A percentile compares a stretch with the other conserved stretches of the same genome.
Evolutionary conservation across 2,888 invertebrate species (phyloP).

Genomic region (Eurois occulta): DNA sequence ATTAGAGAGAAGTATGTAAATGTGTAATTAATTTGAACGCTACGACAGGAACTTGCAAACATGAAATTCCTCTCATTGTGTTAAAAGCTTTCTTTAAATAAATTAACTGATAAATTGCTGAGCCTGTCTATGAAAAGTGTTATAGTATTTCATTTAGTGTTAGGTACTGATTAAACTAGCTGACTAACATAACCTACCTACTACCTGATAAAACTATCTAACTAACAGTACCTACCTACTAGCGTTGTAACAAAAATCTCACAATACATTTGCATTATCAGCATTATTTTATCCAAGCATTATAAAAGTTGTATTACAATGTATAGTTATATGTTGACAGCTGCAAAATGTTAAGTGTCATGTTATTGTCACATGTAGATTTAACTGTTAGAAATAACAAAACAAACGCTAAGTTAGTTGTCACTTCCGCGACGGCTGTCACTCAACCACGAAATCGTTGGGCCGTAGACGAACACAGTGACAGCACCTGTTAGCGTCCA

Average conservation of each 20-base stretch:
- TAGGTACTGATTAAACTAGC: background rate
- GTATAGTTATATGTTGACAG: slow-evolving; percentile 33
- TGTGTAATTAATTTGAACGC: slow-evolving; percentile 50
- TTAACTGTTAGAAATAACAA: slow-evolving; percentile 58
- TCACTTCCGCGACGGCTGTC: slow-evolving; percentile 67
- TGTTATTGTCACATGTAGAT: slow-evolving; percentile 48
- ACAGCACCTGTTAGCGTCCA: slow-evolving; percentile 77
- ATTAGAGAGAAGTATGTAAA: slow-evolving; percentile 30
- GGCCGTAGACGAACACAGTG: slow-evolving; percentile 70
- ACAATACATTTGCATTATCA: background rate
- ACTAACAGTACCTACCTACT: background rate
- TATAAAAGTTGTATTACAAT: background rate
- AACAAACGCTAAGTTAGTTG: slow-evolving; percentile 62
- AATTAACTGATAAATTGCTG: slow-evolving; percentile 13
- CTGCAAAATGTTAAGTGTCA: slow-evolving; percentile 54
- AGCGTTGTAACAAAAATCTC: background rate
- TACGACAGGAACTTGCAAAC: slow-evolving; percentile 18
- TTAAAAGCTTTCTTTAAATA: slow-evolving; percentile 52
- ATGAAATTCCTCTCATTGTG: slow-evolving; percentile 39
- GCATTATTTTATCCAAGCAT: slow-evolving; percentile 18
- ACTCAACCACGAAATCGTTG: slow-evolving; percentile 70
- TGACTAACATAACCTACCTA: background rate
- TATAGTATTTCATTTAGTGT: background rate
- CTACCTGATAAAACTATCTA: background rate
- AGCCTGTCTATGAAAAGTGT: background rate